Base-by-base conservation (phyloP, 2,113 vertebrate species). In the Abramis brama region DNA sequence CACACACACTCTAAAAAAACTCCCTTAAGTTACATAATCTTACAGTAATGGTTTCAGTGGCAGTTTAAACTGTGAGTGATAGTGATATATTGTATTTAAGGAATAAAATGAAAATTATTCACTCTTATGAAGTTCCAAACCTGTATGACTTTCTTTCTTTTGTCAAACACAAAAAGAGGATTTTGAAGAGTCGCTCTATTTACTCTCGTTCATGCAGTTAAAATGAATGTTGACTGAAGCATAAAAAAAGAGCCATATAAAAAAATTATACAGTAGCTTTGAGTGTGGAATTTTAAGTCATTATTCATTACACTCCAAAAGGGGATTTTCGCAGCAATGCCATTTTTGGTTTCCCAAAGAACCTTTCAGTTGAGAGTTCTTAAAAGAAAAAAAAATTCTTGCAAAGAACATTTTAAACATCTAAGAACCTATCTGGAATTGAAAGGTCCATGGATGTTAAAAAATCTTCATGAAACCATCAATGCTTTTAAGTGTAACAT, bases 1-100 rank as follows among this genome's bases (percentile, higher is more conserved):
- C 17, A 30, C 30, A 21, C 74, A 79, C 17, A 30, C 30, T 60
- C 60, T 77, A 45, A 71, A 25, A 43, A 39, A 71, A 71, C 43
- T 70, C 66, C 75, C 12, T 23, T 43, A 68, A 55, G 23, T 23
- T 43, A 57, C 57, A 83, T 7, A 33, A 78, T 43, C 13, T 27
- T 80, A 80, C 39, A 80, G 57, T 80, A 80, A 64, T 27, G 3
- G 7, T 76, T 75, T 33, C 47, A 25, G 64, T 55, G 75, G 47
- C 71, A 76, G 78, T 81, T 85, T 71, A 71, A 87, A 74, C 66
- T 3, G 25, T 8, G 15, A 75, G 5, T 13, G 17, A 25, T 4
- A 59, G 66, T 52, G 27, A 47, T 11, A 66, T 19, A 66, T 62
- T 23, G 30, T 79, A 7, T 57, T 57, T 11, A 73, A 73, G 70